A percentile compares a stretch with the other conserved stretches of the same genome.
Conservation (phyloP, 2,797 vertebrate genomes). For the Myripristis murdjan region DNA sequence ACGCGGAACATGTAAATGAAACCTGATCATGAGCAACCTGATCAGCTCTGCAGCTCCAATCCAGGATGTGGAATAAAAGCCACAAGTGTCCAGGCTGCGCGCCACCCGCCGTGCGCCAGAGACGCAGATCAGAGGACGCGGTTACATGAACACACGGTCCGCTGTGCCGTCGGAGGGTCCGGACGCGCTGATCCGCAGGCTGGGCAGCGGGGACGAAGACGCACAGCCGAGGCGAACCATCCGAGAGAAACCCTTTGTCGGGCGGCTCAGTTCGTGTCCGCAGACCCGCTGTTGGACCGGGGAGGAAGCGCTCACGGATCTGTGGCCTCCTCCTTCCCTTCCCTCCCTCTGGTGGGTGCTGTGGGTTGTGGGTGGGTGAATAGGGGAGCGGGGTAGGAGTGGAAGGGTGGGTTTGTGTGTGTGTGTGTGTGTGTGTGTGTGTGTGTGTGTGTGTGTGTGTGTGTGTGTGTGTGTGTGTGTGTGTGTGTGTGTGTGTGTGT, state of each 20-base stretch:
- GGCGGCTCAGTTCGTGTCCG: not conserved
- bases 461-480: no score
- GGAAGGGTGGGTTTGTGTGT: constrained; percentile 10
- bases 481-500: no score
- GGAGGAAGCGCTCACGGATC: constrained; percentile 10
- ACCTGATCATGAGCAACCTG: no score
- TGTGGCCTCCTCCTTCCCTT: constrained; percentile 19
- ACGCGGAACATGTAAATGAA: no score
- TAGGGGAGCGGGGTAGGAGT: not conserved
- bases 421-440: no score
- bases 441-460: no score
- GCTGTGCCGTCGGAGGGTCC: not conserved
- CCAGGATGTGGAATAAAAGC: constrained; percentile 14
- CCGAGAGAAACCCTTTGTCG: not conserved
- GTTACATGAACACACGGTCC: not conserved
- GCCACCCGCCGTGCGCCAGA: not conserved
- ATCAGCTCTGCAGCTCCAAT: no score
- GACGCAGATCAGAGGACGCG: not conserved
- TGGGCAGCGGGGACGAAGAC: not conserved
- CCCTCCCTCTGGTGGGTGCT: constrained; percentile 1
- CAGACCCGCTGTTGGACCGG: not conserved
- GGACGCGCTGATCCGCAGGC: not conserved
- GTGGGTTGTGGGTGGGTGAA: no score
- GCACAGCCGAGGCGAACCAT: not conserved
- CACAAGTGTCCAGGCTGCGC: constrained; percentile 27